phyloP scores from a whole-genome alignment of 2,888 invertebrate species.

The Caenorhabditis sp. region DNA sequence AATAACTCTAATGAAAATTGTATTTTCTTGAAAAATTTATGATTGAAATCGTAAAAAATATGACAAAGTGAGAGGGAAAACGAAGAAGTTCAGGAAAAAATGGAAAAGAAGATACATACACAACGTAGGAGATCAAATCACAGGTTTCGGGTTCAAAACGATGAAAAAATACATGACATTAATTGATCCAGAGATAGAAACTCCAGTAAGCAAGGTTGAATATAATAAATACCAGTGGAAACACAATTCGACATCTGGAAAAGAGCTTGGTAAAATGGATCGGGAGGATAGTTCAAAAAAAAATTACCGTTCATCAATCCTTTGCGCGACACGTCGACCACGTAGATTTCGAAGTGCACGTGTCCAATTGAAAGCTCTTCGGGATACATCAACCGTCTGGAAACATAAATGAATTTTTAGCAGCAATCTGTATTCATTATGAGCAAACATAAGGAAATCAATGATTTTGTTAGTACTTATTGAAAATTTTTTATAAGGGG shows the following conservation, averaged over 20 bases:
- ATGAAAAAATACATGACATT: slow-evolving; percentile 1
- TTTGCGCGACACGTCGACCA: slow-evolving; percentile 64
- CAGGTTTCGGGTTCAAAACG: background rate
- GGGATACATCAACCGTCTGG: slow-evolving; percentile 58
- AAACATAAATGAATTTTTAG: background rate
- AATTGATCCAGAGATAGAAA: slow-evolving; percentile 58
- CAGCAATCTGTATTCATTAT: background rate
- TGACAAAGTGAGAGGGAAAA: background rate
- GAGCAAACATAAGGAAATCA: no score
- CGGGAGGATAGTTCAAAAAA: background rate
- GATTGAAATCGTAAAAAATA: background rate
- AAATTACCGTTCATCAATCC: slow-evolving; percentile 61
- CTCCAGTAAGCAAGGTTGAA: slow-evolving; percentile 69
- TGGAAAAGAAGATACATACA: background rate
- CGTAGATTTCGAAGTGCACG: slow-evolving; percentile 60
- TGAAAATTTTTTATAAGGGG: no score
- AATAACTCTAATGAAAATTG: background rate
- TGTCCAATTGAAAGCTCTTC: slow-evolving; percentile 64
- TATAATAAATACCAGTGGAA: slow-evolving; percentile 65
- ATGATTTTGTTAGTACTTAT: no score
- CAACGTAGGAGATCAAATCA: background rate
- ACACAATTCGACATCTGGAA: slow-evolving; percentile 59
- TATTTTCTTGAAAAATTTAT: no score
- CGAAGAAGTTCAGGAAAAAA: background rate
- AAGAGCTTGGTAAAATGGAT: background rate